A percentile compares a stretch with the other conserved stretches of the same genome.
Conservation (phyloP, 2,113 vertebrate genomes). For the Notarius quadriscutis region DNA sequence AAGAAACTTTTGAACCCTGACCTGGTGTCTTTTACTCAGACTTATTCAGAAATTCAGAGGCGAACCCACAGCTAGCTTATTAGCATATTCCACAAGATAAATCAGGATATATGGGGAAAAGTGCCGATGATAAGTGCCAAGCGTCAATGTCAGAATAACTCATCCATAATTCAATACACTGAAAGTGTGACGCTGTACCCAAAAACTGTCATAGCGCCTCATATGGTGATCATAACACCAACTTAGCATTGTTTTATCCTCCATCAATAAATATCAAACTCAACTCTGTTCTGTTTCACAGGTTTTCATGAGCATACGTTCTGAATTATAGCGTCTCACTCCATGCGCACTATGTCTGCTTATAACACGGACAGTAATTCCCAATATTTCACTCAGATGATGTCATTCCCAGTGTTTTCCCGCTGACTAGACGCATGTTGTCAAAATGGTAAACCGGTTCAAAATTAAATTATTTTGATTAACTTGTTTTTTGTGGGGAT, state of each 20-base stretch:
- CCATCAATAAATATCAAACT: background rate
- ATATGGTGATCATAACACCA: background rate
- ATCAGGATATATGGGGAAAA: background rate
- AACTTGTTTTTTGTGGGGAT: no score
- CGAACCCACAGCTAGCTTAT: background rate
- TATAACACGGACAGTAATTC: background rate
- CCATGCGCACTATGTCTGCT: background rate
- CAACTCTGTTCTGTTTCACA: background rate
- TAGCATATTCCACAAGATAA: background rate
- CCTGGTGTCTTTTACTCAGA: background rate
- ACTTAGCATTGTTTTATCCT: background rate
- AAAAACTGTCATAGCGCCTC: background rate
- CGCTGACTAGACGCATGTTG: no score
- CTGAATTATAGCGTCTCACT: background rate
- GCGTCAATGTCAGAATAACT: background rate
- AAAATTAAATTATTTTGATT: no score
- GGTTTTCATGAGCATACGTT: background rate
- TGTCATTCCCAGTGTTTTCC: no score
- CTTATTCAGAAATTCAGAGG: background rate
- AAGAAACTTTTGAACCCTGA: background rate
- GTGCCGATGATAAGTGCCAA: background rate
- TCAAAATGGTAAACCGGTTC: no score
- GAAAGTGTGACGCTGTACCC: background rate
- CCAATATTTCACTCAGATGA: no score
- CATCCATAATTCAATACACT: background rate